These are phyloP conservation scores for Meloidogyne chitwoodi DNA, from an alignment of 1,140 invertebrate genomes.

Conservation along the genomic window DNA sequence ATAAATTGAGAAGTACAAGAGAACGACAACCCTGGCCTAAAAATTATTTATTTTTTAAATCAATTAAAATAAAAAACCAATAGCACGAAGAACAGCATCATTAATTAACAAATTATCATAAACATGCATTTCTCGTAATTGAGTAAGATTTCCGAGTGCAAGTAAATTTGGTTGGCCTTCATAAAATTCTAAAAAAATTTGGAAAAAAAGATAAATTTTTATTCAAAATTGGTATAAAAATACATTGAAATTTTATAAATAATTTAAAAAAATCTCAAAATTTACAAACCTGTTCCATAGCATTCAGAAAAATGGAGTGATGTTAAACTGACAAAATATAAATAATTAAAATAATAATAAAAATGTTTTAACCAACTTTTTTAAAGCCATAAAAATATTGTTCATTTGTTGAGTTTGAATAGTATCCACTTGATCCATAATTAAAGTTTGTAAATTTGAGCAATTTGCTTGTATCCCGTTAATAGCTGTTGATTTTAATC, in stretches of 20 bases:
- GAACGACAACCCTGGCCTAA: constrained; percentile 1
- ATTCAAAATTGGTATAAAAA: too few species aligned
- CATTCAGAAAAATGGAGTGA: constrained; percentile 10
- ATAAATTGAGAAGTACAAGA: constrained; percentile 3
- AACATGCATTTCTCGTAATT: constrained; percentile 7
- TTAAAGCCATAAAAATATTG: constrained; percentile 4
- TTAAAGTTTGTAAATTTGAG: not conserved
- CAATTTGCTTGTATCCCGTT: constrained; percentile 13
- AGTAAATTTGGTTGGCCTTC: not conserved
- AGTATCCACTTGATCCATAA: constrained; percentile 16
- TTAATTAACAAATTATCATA: constrained; percentile 7
- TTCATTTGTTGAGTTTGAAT: not conserved
- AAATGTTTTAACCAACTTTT: not conserved
- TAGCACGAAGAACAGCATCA: constrained; percentile 8
- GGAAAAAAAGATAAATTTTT: not conserved
- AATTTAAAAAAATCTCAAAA: not conserved
- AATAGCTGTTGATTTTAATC: not conserved
- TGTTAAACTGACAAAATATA: not conserved
- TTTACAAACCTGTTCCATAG: constrained; percentile 3
- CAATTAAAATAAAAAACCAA: not conserved
- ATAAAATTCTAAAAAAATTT: not conserved
- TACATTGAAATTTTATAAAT: too few species aligned
- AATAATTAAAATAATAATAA: not conserved
- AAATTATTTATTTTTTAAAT: not conserved
- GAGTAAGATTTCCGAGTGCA: not conserved